Evolutionary conservation across 2,113 vertebrate genomes (phyloP).

Genomic region (Coracopsis vasa): DNA sequence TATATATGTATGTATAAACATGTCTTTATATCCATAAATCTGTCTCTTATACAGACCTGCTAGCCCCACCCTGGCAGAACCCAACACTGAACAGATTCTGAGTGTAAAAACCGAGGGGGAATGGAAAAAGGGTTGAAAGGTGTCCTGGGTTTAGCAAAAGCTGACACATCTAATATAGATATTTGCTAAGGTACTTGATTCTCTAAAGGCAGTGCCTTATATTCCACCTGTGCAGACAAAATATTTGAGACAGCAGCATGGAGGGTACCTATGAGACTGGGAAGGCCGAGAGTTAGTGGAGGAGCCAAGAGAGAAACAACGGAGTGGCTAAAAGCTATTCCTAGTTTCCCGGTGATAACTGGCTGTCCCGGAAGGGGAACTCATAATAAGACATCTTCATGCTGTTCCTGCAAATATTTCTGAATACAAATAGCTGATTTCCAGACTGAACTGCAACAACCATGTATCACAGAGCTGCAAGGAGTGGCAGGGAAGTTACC

Average conservation of each 20-base stretch:
- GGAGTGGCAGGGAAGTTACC: background rate
- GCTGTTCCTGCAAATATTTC: background rate
- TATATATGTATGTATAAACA: background rate
- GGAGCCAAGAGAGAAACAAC: background rate
- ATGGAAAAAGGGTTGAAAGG: background rate
- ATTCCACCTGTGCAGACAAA: background rate
- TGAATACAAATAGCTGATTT: background rate
- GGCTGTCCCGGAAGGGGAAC: background rate
- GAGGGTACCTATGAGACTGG: background rate
- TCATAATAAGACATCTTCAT: background rate
- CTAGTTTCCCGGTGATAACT: background rate
- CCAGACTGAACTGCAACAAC: background rate
- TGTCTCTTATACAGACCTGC: background rate
- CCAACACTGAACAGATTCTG: background rate
- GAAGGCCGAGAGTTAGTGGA: background rate
- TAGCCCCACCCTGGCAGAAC: background rate
- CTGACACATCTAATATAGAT: accelerated
- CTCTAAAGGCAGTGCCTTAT: background rate
- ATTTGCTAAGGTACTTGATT: background rate
- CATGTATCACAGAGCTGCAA: accelerated
- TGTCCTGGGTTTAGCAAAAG: background rate
- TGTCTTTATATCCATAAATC: background rate
- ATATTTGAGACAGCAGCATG: background rate
- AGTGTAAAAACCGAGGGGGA: background rate
- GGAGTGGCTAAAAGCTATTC: background rate